These are phyloP conservation scores for Perca fluviatilis DNA, from an alignment of 2,113 vertebrate genomes.

Conservation along the genomic window DNA sequence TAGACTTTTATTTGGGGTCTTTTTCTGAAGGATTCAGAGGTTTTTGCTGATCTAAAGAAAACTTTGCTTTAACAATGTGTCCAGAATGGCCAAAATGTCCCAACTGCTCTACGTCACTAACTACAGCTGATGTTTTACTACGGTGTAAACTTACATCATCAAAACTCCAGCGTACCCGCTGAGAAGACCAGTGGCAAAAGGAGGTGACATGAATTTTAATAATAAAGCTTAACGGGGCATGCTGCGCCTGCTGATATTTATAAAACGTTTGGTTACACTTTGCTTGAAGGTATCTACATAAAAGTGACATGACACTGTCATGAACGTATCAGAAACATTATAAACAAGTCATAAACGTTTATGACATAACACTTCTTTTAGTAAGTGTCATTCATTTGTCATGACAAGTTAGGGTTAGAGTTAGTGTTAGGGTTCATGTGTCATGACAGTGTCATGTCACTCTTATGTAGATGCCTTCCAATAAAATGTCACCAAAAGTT, in stretches of 20 bases:
- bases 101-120: conserved; percentile 23
- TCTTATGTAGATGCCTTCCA: too few relatives aligned
- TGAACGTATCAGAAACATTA: too few relatives aligned
- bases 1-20: not conserved
- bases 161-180: conserved; percentile 84
- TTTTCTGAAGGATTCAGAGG: conserved; percentile 47
- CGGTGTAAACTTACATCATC: conserved; percentile 79
- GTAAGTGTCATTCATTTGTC: too few relatives aligned
- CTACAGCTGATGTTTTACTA: conserved; percentile 4
- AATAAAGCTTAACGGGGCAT: not conserved
- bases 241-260: not conserved
- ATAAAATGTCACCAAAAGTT: not conserved
- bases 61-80: not conserved
- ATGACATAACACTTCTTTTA: too few relatives aligned
- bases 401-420: too few relatives aligned
- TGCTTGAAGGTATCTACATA: too few relatives aligned
- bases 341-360: too few relatives aligned
- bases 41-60: not conserved
- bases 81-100: not conserved
- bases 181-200: conserved; percentile 26
- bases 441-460: too few relatives aligned
- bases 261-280: too few relatives aligned
- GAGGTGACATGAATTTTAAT: conserved; percentile 1
- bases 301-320: too few relatives aligned
- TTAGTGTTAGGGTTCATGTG: too few relatives aligned